These are phyloP conservation scores for Heterodera schachtii DNA, from an alignment of 1,140 invertebrate genomes.

Conservation along the genomic window DNA sequence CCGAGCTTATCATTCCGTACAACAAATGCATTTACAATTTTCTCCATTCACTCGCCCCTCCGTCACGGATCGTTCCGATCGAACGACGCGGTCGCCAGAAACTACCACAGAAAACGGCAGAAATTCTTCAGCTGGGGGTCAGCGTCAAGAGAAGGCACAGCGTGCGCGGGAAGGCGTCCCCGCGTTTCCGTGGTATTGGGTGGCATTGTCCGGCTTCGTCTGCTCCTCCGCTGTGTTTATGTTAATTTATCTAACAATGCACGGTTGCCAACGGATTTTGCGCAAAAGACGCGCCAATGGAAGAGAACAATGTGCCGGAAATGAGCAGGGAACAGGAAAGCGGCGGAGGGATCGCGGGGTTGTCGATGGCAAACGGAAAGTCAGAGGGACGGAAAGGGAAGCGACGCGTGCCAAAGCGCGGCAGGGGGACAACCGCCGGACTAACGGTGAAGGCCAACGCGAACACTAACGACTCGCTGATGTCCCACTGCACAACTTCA, in stretches of 20 bases:
- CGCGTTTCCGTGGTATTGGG: conserved; percentile 26
- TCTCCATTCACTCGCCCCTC: background rate
- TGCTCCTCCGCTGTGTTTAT: conserved; percentile 17
- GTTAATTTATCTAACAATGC: background rate
- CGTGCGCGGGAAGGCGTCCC: background rate
- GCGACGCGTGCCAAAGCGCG: background rate
- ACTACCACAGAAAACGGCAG: background rate
- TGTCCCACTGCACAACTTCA: conserved; percentile 1
- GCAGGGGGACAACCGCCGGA: background rate
- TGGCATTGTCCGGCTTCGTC: conserved; percentile 16
- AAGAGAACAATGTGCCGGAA: background rate
- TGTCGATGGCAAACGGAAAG: background rate
- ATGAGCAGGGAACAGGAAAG: no score
- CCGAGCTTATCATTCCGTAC: background rate
- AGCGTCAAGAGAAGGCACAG: background rate
- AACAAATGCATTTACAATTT: background rate
- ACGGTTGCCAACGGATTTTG: conserved; percentile 10
- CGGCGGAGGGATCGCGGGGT: background rate
- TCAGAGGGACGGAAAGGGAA: background rate
- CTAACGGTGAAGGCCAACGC: background rate
- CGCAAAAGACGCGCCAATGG: background rate
- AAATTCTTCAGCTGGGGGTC: no score
- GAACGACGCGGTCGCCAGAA: background rate
- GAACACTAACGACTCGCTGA: conserved; percentile 11
- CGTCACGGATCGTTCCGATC: background rate